These are phyloP conservation scores for Danio rerio DNA, from an alignment of 2,113 vertebrate species.

Conservation along the genomic window GRCz12tu NC_133199.1:37528001-37528500, in stretches of 20 bases:
- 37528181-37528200: slow-evolving; percentile 61
- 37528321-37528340: too few relatives aligned
- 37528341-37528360: too few relatives aligned
- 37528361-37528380: too few relatives aligned
- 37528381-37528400: too few relatives aligned
- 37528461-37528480: too few relatives aligned
- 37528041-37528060: not conserved
- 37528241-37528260: not conserved
- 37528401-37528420: too few relatives aligned
- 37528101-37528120: slow-evolving; percentile 26
- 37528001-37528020: not conserved
- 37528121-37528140: slow-evolving; percentile 50
- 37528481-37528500: too few relatives aligned
- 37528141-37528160: slow-evolving; percentile 66
- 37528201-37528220: slow-evolving; percentile 63
- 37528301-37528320: too few relatives aligned
- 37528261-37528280: not conserved
- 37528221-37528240: slow-evolving; percentile 61
- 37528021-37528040: not conserved
- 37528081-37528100: not conserved
- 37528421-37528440: too few relatives aligned
- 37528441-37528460: too few relatives aligned
- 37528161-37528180: slow-evolving; percentile 34
- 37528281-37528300: not conserved
- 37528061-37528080: slow-evolving; percentile 4